Evolutionary conservation across 1,140 invertebrate species (phyloP).

Genomic region (Lasioglossum baleicum): DNA sequence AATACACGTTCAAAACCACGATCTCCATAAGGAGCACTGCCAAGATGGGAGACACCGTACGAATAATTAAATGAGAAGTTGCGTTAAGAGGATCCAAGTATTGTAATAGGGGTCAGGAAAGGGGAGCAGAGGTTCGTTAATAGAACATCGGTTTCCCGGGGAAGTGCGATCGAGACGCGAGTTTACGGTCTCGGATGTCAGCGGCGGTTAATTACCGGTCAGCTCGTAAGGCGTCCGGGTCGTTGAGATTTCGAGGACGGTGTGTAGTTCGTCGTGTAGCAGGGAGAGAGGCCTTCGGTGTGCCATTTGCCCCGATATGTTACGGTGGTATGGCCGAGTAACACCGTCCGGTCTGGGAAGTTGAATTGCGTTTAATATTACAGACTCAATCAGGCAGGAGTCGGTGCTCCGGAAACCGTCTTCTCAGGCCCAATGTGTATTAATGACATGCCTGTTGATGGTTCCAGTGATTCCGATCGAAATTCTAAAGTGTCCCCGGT

Average conservation of each 20-base stretch:
- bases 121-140: no score
- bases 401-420: background rate
- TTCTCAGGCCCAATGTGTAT: constrained; percentile 62
- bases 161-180: no score
- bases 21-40: no score
- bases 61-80: no score
- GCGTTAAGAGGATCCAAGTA: no score
- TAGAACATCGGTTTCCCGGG: no score
- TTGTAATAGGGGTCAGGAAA: no score
- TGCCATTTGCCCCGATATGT: constrained; percentile 33
- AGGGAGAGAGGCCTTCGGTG: constrained; percentile 25
- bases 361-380: constrained; percentile 77
- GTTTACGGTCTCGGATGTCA: background rate
- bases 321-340: background rate
- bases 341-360: constrained; percentile 60
- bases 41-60: no score
- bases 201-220: constrained; percentile 49
- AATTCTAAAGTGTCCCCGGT: constrained; percentile 34
- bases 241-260: constrained; percentile 40
- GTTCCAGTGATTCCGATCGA: constrained; percentile 52
- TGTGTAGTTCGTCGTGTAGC: constrained; percentile 34
- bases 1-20: no score
- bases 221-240: constrained; percentile 7
- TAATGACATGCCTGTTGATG: constrained; percentile 61
- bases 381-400: constrained; percentile 68